Conservation (phyloP, 2,797 vertebrate species). For the Amniataba percoides region DNA sequence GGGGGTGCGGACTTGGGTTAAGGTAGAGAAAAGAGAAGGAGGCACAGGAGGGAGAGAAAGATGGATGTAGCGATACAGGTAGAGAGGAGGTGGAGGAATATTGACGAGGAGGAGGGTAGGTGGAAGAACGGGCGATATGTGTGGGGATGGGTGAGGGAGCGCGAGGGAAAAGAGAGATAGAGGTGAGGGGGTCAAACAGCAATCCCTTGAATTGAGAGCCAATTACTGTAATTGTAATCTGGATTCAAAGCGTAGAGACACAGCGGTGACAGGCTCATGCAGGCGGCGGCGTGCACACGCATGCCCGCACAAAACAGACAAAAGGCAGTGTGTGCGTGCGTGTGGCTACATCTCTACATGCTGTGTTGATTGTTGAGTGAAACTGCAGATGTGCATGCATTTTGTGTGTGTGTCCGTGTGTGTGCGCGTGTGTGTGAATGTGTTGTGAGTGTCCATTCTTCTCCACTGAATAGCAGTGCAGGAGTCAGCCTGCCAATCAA, state of each 20-base stretch:
- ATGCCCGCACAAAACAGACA: constrained; percentile 44
- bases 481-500: constrained; percentile 83
- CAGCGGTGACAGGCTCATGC: constrained; percentile 55
- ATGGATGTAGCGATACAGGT: constrained; percentile 80
- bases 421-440: constrained; percentile 37
- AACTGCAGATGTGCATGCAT: constrained; percentile 62
- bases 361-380: constrained; percentile 64
- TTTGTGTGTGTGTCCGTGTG: constrained; percentile 21
- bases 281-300: constrained; percentile 19
- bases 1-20: constrained; percentile 12
- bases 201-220: constrained; percentile 81
- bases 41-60: constrained; percentile 57
- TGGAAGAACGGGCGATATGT: constrained; percentile 38
- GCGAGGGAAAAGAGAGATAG: constrained; percentile 40
- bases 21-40: constrained; percentile 15
- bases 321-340: constrained; percentile 40
- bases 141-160: constrained; percentile 31
- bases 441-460: constrained; percentile 65
- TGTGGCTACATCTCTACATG: constrained; percentile 39
- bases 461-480: constrained; percentile 75
- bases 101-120: constrained; percentile 71
- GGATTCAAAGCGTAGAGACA: constrained; percentile 76
- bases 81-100: constrained; percentile 77
- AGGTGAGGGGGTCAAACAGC: constrained; percentile 83
- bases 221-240: constrained; percentile 86